Evolutionary conservation across 2,797 vertebrate species (phyloP).

Genomic region (Characodon lateralis): DNA sequence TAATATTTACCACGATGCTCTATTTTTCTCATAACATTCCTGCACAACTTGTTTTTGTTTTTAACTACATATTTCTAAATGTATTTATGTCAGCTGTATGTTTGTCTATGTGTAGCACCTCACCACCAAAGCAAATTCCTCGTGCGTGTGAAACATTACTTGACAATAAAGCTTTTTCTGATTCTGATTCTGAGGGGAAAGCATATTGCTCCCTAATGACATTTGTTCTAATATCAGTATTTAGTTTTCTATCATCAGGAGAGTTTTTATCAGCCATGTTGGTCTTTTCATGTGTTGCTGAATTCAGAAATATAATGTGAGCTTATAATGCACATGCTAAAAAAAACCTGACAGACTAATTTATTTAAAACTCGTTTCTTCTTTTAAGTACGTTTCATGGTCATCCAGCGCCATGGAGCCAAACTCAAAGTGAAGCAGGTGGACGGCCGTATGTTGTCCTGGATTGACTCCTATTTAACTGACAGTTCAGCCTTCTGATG

Average conservation of each 20-base stretch:
- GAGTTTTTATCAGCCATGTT: background rate
- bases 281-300: background rate
- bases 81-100: no score
- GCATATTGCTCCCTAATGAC: background rate
- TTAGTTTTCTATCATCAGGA: background rate
- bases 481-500: slow-evolving; percentile 37
- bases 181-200: background rate
- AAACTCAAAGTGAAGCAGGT: slow-evolving; percentile 42
- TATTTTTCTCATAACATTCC: no score
- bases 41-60: no score
- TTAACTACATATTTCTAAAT: no score
- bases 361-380: slow-evolving; percentile 3
- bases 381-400: slow-evolving; percentile 25
- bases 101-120: no score
- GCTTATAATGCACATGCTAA: background rate
- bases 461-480: slow-evolving; percentile 50
- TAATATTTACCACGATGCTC: no score
- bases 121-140: no score
- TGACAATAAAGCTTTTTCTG: no score
- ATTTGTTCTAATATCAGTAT: background rate
- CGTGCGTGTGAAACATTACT: no score
- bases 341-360: slow-evolving; percentile 2
- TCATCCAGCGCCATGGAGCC: slow-evolving; percentile 25
- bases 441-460: slow-evolving; percentile 40
- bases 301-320: background rate